A percentile compares a stretch with the other conserved stretches of the same genome.
phyloP scores from a whole-genome alignment of 1,140 invertebrate genomes.

The Drepana arcuata region DNA sequence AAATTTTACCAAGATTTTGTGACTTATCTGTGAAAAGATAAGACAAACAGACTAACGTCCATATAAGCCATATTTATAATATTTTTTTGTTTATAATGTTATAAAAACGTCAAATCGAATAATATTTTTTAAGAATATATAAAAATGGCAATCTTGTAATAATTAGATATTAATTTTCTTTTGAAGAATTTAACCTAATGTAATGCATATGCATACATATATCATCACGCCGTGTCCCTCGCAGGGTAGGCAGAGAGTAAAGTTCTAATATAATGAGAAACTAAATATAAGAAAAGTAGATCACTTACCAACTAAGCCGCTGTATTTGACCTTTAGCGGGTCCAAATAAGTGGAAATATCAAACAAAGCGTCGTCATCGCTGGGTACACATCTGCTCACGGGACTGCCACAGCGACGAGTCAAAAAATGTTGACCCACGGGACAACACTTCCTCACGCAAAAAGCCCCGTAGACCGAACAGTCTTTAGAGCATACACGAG shows the following conservation, averaged over 20 bases:
- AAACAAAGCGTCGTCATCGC: conserved; percentile 26
- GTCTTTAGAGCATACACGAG: conserved; percentile 40
- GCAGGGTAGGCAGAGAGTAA: too few relatives aligned
- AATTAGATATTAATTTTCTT: too few relatives aligned
- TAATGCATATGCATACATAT: too few relatives aligned
- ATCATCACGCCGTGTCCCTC: too few relatives aligned
- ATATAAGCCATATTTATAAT: too few relatives aligned
- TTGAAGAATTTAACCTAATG: too few relatives aligned
- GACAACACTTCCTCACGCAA: conserved; percentile 63
- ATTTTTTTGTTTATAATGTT: too few relatives aligned
- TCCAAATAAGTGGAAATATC: conserved; percentile 39
- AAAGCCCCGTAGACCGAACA: conserved; percentile 42
- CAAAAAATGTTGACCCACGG: conserved; percentile 46
- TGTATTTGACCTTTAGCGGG: conserved; percentile 21
- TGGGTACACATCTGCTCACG: conserved; percentile 35
- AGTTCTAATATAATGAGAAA: too few relatives aligned
- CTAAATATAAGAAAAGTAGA: too few relatives aligned
- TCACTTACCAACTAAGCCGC: conserved; percentile 29
- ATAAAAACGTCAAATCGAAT: too few relatives aligned
- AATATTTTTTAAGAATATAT: background rate
- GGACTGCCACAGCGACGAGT: conserved; percentile 26
- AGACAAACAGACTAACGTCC: background rate
- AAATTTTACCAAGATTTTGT: too few relatives aligned
- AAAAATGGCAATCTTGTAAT: background rate
- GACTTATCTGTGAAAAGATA: too few relatives aligned